Evolutionary conservation across 2,888 invertebrate species (phyloP).

Genomic region (Thereva unica): DNA sequence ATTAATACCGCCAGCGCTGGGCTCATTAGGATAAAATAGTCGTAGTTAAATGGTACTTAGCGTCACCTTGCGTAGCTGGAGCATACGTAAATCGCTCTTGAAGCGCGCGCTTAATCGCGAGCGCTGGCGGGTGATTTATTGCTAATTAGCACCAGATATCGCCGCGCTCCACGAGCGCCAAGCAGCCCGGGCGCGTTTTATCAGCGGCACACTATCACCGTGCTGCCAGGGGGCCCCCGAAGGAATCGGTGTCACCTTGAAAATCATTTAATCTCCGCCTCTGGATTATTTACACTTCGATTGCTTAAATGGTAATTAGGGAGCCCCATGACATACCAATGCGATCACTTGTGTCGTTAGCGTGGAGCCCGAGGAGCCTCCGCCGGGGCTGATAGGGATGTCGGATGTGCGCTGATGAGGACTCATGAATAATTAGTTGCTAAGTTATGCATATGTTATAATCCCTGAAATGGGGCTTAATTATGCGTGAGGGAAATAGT

Average conservation of each 20-base stretch:
- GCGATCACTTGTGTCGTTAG: background rate
- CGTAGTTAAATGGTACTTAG: no score
- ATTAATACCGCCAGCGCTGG: no score
- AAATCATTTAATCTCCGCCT: conserved; percentile 18
- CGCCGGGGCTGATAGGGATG: conserved; percentile 14
- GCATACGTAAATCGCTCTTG: no score
- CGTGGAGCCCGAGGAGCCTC: background rate
- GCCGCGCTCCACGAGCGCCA: background rate
- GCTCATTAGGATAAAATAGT: no score
- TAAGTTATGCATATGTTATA: conserved; percentile 31
- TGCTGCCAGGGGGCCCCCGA: background rate
- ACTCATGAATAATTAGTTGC: conserved; percentile 22
- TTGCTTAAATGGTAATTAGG: conserved; percentile 27
- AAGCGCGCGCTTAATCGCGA: no score
- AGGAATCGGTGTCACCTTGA: conserved; percentile 16
- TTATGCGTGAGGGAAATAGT: conserved; percentile 26
- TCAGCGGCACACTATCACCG: background rate
- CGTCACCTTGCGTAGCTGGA: no score
- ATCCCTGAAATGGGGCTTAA: conserved; percentile 31
- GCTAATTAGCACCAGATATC: no score
- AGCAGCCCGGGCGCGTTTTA: conserved; percentile 4
- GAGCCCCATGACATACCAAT: conserved; percentile 5
- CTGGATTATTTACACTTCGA: conserved; percentile 31
- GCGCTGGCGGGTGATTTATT: no score
- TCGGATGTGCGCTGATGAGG: conserved; percentile 12